Base-by-base conservation (phyloP, 2,888 invertebrate species). In the Eudemis profundana region DNA sequence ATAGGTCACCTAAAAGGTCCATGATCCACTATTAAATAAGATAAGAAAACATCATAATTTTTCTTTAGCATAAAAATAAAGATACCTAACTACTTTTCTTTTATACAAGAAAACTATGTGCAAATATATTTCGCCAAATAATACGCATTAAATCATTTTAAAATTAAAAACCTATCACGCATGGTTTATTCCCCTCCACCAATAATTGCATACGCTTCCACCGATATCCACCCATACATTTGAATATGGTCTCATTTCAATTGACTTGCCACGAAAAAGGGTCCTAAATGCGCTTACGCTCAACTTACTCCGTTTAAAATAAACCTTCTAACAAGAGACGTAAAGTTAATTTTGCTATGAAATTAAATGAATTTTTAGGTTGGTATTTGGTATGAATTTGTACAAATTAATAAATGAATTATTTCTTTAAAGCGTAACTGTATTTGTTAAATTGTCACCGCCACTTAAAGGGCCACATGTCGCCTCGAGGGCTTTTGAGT, bases 401-500 rank as follows among this genome's bases (percentile, higher is more conserved):
- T 47, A 65, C 46, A 81, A 83, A 85, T 85, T 86, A 85, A 82
- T 83, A 85, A 82, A 79, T 76, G 76, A 78, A 83, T 88, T 87
- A 76, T 80, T 82, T 83, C 87, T 83, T 83, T 85, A 85, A 86
- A 87, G 86, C 84, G 87, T 91, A 87, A 88, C 87, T 85, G 80
- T 90, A 90, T 90, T 91, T 90, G 89, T 90, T 85, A 85, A 85
- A 89, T 87, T 91, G 91, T 91, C 91, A 89, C 89, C 88, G 83
- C 88, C 90, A 90, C 91, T 91, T 90, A 86, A 84, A 82, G 80
- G 82, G 90, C 90, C 91, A 92, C 91, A 92, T 92, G 91, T 91
- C 91, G 89, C 85, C 83, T 86, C 69, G 73, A 92, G 91, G 84
- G 88, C 83, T 85, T 84, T 90, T 78, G 75, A 84, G 74, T 82